Evolutionary conservation across 2,888 invertebrate genomes (phyloP).

Genomic region (Mactromeris polynyma): DNA sequence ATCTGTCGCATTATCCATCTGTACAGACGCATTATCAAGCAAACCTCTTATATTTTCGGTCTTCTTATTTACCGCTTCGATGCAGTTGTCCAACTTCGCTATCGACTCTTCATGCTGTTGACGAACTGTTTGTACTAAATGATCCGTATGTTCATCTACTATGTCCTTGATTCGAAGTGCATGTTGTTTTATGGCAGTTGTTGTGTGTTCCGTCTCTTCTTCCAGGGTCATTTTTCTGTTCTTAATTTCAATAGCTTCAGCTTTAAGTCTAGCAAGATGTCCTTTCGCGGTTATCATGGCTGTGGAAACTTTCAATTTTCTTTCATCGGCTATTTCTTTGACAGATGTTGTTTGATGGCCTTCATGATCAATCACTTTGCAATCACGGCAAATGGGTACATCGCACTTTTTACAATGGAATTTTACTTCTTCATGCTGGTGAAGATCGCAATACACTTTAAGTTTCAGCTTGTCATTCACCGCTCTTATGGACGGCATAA

Average conservation of each 20-base stretch:
- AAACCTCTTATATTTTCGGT: conserved; percentile 50
- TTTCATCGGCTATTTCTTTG: conserved; percentile 55
- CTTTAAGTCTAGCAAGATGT: conserved; percentile 62
- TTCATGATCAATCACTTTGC: conserved; percentile 65
- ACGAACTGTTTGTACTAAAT: conserved; percentile 46
- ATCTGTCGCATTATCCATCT: conserved; percentile 63
- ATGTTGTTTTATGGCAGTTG: conserved; percentile 57
- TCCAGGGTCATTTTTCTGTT: conserved; percentile 52
- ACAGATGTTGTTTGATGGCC: conserved; percentile 63
- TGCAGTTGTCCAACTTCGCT: conserved; percentile 56
- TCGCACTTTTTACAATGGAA: conserved; percentile 67
- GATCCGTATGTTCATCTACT: conserved; percentile 57
- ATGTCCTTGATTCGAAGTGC: conserved; percentile 63
- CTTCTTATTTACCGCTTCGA: conserved; percentile 60
- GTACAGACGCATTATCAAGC: conserved; percentile 60
- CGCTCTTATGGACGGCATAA: conserved; percentile 49
- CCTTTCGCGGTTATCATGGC: conserved; percentile 64
- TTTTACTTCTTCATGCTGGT: conserved; percentile 65
- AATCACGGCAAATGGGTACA: conserved; percentile 65
- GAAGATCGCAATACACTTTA: conserved; percentile 60
- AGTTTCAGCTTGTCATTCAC: conserved; percentile 59
- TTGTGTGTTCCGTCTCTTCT: conserved; percentile 60
- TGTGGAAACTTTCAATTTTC: conserved; percentile 52
- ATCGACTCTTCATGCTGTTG: conserved; percentile 64
- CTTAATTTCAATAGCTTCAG: conserved; percentile 62